Evolutionary conservation across 2,113 vertebrate species (phyloP), one percentile per base, ranked within the genome.

Genomic region (Sorex fumeus): DNA sequence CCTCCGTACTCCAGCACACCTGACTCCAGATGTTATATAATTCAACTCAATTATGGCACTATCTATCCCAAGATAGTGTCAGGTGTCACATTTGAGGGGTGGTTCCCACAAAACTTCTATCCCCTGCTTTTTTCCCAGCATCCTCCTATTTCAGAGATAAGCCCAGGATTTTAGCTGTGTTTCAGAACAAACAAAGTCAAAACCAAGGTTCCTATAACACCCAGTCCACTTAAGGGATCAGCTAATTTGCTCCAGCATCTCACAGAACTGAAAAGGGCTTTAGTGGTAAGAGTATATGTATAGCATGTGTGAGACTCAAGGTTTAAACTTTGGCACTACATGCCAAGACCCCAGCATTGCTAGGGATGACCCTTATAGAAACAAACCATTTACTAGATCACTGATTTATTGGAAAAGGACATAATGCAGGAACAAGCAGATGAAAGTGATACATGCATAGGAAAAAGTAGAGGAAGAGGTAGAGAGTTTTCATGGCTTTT

Each of bases 81-180:
- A 28, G 43, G 27, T 74, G 53, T n/a, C 40, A 50, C 13, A 64
- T 18, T 18, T 50, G 50, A 16, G 1, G 83, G 40, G 47, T 70
- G 16, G 2, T 15, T 75, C 62, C 62, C 90, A 91, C 66, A 64
- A 78, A 16, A 64, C 13, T 50, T 13, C 70, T 10, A 4, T 36
- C 19, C 16, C 32, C 21, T 32, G 8, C 30, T 5, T 21, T 3
- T 0, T 1, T 25, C 16, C 8, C 45, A n/a, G 7, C 6, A 60
- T 19, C 40, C 30, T 78, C 27, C 62, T 40, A 50, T 80, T 67
- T 43, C 75, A 43, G 0, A 32, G 32, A 40, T 43, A 25, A 80
- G 43, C 66, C 13, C 64, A 71, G 32, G 25, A 13, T 86, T 53
- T 91, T 67, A 23, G 32, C 30, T 53, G 40, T 72, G 67, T 66